A percentile compares a stretch with the other conserved stretches of the same genome.
Conservation (phyloP, 2,888 invertebrate genomes). For the Homarus gammarus region DNA sequence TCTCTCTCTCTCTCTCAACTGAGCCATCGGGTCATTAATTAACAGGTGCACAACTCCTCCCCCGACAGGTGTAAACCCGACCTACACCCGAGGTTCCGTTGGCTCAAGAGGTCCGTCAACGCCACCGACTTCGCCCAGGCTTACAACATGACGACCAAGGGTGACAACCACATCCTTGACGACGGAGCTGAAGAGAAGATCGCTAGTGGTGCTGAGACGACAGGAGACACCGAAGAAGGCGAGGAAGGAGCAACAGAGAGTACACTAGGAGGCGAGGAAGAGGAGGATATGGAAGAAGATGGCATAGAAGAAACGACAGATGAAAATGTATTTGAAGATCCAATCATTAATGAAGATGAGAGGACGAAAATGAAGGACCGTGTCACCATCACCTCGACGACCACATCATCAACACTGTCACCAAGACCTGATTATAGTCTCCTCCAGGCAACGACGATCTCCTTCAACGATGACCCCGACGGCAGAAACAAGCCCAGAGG, state of each 20-base stretch:
- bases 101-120: constrained; percentile 72
- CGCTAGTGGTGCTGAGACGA: not conserved
- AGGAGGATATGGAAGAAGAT: not conserved
- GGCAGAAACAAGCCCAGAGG: not conserved
- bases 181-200: no score
- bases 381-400: not conserved
- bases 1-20: no score
- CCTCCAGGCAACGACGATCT: not conserved
- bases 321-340: not conserved
- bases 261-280: constrained; percentile 20
- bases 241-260: not conserved
- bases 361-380: not conserved
- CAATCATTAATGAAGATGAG: constrained; percentile 22
- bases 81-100: constrained; percentile 72
- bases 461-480: not conserved
- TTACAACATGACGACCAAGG: not conserved
- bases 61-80: constrained; percentile 69
- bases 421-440: not conserved
- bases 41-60: no score
- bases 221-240: constrained; percentile 25
- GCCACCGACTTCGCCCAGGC: constrained; percentile 21
- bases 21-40: no score
- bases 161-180: not conserved
- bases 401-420: not conserved
- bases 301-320: no score